Evolutionary conservation across 2,888 invertebrate species (phyloP), one percentile per base, ranked within the genome.

Genomic region (Lepidocyrtoides sp.): DNA sequence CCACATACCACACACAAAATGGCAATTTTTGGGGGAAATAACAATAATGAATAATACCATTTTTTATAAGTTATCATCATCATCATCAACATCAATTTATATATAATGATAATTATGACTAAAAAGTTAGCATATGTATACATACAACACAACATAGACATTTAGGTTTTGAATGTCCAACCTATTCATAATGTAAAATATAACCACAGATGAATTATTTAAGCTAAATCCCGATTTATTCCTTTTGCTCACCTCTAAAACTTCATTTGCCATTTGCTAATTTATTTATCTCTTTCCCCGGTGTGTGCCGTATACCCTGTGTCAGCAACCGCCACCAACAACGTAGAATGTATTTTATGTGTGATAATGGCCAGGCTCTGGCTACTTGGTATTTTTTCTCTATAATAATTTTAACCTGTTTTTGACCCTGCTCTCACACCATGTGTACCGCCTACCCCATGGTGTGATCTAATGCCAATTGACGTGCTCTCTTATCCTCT

Each of bases 381-480:
- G 17, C 20, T 41, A 29, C 26, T 60, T 48, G 20, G 57, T 44
- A 66, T 7, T 3, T 32, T 75, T 85, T 3, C 60, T 75, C 60
- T 23, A 54, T 26, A 51, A 57, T 86, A 79, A 85, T 91, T 79
- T 84, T 86, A 91, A 91, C 91, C 81, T 86, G 91, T 86, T 91
- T 90, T 86, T 91, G 79, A 86, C 85, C 85, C 57, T 81, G 60
- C 72, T 44, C n/a, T 72, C 89, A 69, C 75, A 90, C 81, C 69
- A 60, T 75, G 10, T 44, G 32, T 44, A 32, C 81, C 81, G 85
- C 72, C 72, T 81, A 86, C 85, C 91, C 85, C 91, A 91, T 91
- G 72, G 81, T 81, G 91, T 86, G 91, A 91, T 85, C 41, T 36
- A 69, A 69, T 48, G 26, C 32, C 23, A 69, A 79, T 79, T 84